These are phyloP conservation scores for Rotaria sp. DNA, from an alignment of 2,888 invertebrate genomes.

Conservation along the genomic window DNA sequence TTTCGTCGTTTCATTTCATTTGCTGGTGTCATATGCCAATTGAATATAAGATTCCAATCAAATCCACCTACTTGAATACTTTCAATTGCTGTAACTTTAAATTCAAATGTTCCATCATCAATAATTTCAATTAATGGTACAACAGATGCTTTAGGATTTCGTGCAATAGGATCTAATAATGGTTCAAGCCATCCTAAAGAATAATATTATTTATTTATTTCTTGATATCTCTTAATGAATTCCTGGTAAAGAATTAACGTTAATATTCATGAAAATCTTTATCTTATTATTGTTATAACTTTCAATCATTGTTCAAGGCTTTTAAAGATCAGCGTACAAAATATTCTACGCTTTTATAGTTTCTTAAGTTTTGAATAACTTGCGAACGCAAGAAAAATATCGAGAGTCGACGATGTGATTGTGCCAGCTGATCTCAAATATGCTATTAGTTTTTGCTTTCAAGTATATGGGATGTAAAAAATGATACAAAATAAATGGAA, in stretches of 20 bases:
- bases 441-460: no score
- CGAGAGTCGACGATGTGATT: no score
- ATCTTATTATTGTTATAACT: no score
- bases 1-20: conserved; percentile 53
- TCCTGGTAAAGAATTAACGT: background rate
- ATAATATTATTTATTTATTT: background rate
- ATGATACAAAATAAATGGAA: no score
- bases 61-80: conserved; percentile 65
- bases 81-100: conserved; percentile 33
- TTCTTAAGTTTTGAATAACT: no score
- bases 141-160: conserved; percentile 42
- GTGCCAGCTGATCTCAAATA: no score
- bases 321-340: no score
- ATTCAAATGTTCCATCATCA: conserved; percentile 40
- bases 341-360: no score
- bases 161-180: conserved; percentile 43
- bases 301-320: no score
- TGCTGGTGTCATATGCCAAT: conserved; percentile 97
- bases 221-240: background rate
- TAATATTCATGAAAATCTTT: no score
- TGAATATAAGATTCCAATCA: conserved; percentile 72
- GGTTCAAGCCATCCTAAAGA: conserved; percentile 45
- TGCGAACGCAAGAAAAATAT: no score
- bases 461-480: no score
- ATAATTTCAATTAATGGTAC: conserved; percentile 44